Conservation (phyloP, 1,140 invertebrate genomes). For the Oncopeltus fasciatus region DNA sequence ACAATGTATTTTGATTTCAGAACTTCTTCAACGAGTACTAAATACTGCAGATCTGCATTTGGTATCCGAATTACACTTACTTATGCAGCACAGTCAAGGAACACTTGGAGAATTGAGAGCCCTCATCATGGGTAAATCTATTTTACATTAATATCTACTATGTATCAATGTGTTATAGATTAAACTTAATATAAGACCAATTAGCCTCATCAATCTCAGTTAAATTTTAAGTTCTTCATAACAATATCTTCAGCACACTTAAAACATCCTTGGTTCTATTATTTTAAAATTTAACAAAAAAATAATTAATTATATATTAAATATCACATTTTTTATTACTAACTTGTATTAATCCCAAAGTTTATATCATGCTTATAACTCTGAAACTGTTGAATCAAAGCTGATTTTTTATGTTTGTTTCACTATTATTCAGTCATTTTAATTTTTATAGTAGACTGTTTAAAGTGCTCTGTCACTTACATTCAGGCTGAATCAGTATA, state of each 20-base stretch:
- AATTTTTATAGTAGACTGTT: too few species aligned
- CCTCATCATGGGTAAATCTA: conserved; percentile 25
- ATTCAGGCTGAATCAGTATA: too few species aligned
- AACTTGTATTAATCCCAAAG: not conserved
- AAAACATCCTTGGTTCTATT: too few species aligned
- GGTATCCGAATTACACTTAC: conserved; percentile 25
- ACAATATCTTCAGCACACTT: not conserved
- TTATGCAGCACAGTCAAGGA: conserved; percentile 25
- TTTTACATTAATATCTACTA: not conserved
- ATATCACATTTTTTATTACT: too few species aligned
- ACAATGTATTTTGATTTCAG: conserved; percentile 9
- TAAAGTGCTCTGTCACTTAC: too few species aligned
- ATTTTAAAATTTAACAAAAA: too few species aligned
- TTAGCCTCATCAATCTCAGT: too few species aligned
- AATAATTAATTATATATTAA: too few species aligned
- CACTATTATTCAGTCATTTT: not conserved
- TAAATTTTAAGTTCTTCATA: not conserved
- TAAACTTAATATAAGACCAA: too few species aligned
- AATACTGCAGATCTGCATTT: conserved; percentile 26
- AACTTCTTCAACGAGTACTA: conserved; percentile 24
- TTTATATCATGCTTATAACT: not conserved
- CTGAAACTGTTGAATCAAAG: not conserved
- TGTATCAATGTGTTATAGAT: not conserved
- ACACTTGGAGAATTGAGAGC: conserved; percentile 25
- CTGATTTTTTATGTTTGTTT: not conserved